phyloP scores from a whole-genome alignment of 2,888 invertebrate genomes.

The Andrena flavipes region DNA sequence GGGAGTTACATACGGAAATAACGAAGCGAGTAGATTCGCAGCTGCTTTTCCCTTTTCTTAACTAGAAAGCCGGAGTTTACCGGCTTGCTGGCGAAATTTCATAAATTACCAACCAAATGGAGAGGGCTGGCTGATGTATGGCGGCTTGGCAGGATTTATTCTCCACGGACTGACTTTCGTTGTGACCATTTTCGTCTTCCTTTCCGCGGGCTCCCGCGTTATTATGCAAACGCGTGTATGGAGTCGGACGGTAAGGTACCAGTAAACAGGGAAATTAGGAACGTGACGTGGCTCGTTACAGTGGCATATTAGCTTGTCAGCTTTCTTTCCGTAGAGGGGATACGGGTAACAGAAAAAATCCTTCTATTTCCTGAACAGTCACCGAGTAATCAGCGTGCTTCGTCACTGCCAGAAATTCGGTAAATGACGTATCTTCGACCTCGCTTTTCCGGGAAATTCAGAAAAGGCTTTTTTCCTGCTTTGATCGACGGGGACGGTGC shows the following conservation, averaged over 20 bases:
- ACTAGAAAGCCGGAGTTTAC: constrained; percentile 10
- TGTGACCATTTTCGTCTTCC: constrained; percentile 29
- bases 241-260: constrained; percentile 23
- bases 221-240: constrained; percentile 59
- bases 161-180: constrained; percentile 39
- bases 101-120: constrained; percentile 39
- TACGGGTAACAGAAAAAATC: neutral
- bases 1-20: neutral
- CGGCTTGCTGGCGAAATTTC: constrained; percentile 29
- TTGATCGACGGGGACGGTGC: neutral
- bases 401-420: too few species aligned
- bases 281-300: constrained; percentile 57
- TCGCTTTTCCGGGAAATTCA: constrained; percentile 8
- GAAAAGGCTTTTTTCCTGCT: neutral
- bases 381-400: neutral
- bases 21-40: neutral
- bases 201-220: constrained; percentile 36
- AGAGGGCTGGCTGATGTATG: constrained; percentile 22
- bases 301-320: constrained; percentile 67
- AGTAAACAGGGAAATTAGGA: constrained; percentile 65
- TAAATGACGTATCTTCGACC: too few species aligned
- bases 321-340: constrained; percentile 39
- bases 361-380: neutral
- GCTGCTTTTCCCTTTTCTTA: constrained; percentile 2
- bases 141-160: constrained; percentile 36